phyloP scores from a whole-genome alignment of 2,888 invertebrate species.

The Acrobasis repandana region DNA sequence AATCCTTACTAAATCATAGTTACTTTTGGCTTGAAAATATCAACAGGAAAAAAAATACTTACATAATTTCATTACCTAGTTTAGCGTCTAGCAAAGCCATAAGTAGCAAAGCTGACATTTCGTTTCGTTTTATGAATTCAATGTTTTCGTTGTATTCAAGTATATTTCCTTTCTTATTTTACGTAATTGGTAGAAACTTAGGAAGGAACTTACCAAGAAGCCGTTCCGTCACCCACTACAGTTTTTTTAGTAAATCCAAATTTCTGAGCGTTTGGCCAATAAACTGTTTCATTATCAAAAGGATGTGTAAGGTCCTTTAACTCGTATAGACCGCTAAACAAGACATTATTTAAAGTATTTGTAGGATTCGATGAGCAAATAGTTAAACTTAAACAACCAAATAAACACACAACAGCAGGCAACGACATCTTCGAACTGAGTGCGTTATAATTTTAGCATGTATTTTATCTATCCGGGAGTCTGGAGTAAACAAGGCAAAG shows the following conservation, averaged over 20 bases:
- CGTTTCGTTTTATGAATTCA: too few species aligned
- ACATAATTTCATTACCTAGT: too few species aligned
- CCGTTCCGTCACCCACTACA: conserved; percentile 36
- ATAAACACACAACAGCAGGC: conserved; percentile 14
- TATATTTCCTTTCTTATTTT: too few species aligned
- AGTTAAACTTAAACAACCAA: not conserved
- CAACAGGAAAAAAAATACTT: too few species aligned
- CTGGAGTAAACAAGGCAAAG: not conserved
- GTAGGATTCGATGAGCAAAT: not conserved
- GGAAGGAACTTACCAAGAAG: conserved; percentile 47
- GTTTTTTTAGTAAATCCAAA: conserved; percentile 54
- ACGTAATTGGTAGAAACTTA: not conserved
- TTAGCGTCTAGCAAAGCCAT: too few species aligned
- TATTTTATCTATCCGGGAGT: not conserved
- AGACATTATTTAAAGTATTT: not conserved
- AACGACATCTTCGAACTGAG: conserved; percentile 19
- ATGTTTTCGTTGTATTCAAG: too few species aligned
- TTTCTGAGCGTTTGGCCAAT: conserved; percentile 47
- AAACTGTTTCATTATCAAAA: conserved; percentile 55
- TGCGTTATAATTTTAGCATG: not conserved
- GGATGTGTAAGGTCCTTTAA: conserved; percentile 60
- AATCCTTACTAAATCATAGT: too few species aligned
- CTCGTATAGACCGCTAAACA: conserved; percentile 41
- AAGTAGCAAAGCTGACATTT: too few species aligned
- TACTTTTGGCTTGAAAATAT: too few species aligned